Evolutionary conservation across 2,888 invertebrate genomes (phyloP), one percentile per base, ranked within the genome.

Genomic region (Thysanoteuthis rhombus): DNA sequence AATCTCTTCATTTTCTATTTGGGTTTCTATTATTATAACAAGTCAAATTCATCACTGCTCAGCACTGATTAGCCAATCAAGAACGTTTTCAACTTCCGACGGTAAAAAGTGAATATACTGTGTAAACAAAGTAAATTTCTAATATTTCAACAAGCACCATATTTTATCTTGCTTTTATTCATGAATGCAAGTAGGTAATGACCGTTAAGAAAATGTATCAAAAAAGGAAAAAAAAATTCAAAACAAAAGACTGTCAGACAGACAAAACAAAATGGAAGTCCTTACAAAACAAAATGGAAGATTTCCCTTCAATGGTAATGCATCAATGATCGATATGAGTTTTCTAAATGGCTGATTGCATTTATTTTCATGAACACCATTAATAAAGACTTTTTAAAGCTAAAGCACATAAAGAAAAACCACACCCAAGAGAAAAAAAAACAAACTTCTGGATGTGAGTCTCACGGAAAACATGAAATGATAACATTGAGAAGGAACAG

Each of bases 341-440:
- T 75, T 75, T 75, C n/a, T 75, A 75, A 75, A 75, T 75, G n/a
- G 75, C 75, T 75, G n/a, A 75, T 75, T n/a, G n/a, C 75, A 36
- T 75, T 75, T 75, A 75, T 75, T 75, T 75, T 75, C 75, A 75
- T 75, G 75, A 75, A 75, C n/a, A 75, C n/a, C 75, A 75, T 75
- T 75, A 75, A 75, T 75, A 36, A 75, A 75, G n/a, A 75, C 36
- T 75, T n/a, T 75, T 75, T 36, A n/a, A 75, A 75, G n/a, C n/a
- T 4, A 75, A n/a, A 75, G n/a, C 19, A 75, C 19, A 75, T 52
- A 52, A 52, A 52, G 47, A 75, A 75, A 75, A 75, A 75, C 25
- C 52, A 75, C n/a, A 36, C n/a, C n/a, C 36, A n/a, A n/a, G n/a
- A 75, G 16, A 75, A n/a, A 75, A n/a, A 75, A n/a, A n/a, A n/a